Evolutionary conservation across 2,797 vertebrate genomes (phyloP), one percentile per base, ranked within the genome.

Genomic region (Anguilla marmorata): DNA sequence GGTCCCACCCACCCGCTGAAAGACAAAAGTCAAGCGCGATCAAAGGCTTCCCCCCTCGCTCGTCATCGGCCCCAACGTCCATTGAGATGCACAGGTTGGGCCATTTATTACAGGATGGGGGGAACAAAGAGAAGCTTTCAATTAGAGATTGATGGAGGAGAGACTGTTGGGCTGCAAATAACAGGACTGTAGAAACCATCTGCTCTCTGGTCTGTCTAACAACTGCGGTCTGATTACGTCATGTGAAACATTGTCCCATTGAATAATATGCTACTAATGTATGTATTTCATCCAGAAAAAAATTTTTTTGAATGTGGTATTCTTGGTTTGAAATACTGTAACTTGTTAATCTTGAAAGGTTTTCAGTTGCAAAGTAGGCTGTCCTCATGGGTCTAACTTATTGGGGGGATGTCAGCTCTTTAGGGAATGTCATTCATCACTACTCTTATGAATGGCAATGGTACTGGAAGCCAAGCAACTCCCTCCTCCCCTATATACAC

Each of bases 41-140:
- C 88, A 91, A 89, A 90, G 86, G 50, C 74, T 66, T 27, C 37
- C 72, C 45, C 66, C 45, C 83, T 60, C 72, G 50, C 86, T 85
- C 84, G n/a, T 80, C 33, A 72, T 88, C 85, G 85, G 60, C 76
- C 24, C 69, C 88, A 48, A 89, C 41, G 2, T 48, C 27, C 86
- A 74, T 86, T 88, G 37, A 90, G 88, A 90, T 89, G 88, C 85
- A 89, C 72, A 74, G 72, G 72, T 74, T 74, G 79, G 66, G 85
- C 85, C 84, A 60, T 76, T 85, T 88, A 52, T 88, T 87, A 84
- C 45, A 87, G 87, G 37, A 37, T 52, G 45, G 54, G 21, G 60
- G 60, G 14, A 89, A 79, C 56, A 85, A 87, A 87, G 79, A 80
- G 84, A 76, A 84, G 72, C 33, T 21, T 33, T 86, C 88, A 69